Percentiles rank a stretch among this genome's conserved stretches.
phyloP scores from a whole-genome alignment of 2,113 vertebrate genomes.

The Onychorhynchus coronatus region DNA sequence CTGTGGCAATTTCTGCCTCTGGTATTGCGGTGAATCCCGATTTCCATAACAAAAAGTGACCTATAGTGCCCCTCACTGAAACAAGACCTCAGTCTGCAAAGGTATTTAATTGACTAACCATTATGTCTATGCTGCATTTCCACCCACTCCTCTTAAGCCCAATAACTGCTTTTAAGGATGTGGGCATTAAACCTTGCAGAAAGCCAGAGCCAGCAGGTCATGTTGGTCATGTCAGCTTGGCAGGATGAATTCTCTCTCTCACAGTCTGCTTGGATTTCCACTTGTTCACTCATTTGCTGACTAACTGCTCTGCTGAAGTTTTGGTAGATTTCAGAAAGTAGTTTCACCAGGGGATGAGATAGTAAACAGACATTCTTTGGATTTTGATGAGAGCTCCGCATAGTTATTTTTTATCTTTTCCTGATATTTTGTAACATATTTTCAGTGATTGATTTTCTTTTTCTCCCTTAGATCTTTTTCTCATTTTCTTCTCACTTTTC shows the following conservation, averaged over 20 bases:
- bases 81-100: not conserved
- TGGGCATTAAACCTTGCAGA: not conserved
- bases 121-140: not conserved
- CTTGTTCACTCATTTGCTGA: not conserved
- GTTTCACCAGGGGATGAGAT: not conserved
- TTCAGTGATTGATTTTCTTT: fast-evolving
- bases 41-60: not conserved
- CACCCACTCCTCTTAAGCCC: not conserved
- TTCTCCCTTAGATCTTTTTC: not conserved
- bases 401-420: not conserved
- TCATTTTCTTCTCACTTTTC: not conserved
- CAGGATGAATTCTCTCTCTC: not conserved
- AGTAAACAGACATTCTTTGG: not conserved
- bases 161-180: not conserved
- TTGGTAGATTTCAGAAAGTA: not conserved
- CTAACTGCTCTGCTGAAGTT: not conserved
- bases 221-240: not conserved
- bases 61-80: not conserved
- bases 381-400: not conserved
- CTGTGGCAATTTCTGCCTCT: not conserved
- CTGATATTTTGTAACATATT: not conserved
- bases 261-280: not conserved
- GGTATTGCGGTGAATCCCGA: fast-evolving
- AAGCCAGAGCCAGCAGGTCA: not conserved
- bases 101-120: not conserved